Base-by-base conservation (phyloP, 2,113 vertebrate genomes). In the Rhynchomys soricoides region DNA sequence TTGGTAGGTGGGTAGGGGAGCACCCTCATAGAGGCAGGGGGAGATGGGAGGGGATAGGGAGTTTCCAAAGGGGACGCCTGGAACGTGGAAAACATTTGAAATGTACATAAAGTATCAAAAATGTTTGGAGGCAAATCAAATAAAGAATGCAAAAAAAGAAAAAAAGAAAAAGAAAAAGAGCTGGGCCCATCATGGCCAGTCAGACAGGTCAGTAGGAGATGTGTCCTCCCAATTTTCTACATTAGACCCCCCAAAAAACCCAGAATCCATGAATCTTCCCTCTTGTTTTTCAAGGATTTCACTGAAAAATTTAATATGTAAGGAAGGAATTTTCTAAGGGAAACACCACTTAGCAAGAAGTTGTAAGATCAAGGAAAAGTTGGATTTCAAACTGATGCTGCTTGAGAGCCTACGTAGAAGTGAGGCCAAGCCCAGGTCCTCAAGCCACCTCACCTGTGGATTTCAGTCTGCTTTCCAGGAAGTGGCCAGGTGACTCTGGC, bases 381-480 rank as follows among this genome's bases (percentile, higher is more conserved):
- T 7, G 59, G 11, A 8, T 31, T 16, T 59, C 55, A 75, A 50
- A 37, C 1, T n/a, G 81, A 17, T 5, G 29, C 7, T 19, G 12
- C 1, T 0, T 59, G 48, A 21, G 1, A 24, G 16, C 50, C 75
- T 16, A 52, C 26, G 7, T 34, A 31, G 0, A 4, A 52, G 0
- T 9, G 1, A 22, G 37, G 16, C 9, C 7, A 10, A 57, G 6
- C 3, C 26, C 16, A 6, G 22, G 1, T 2, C 43, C 34, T 57
- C n/a, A 21, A 24, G 17, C 43, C 50, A 62, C 12, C 22, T 24
- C 0, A 1, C 19, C 12, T 11, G 64, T 8, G 22, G 24, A 7
- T 89, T 89, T 66, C 16, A 79, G 34, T 31, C 37, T 85, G 40
- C 68, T 59, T 91, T 34, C 45, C 31, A 55, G 34, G 22, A 13